phyloP scores from a whole-genome alignment of 2,888 invertebrate species.

The Cenopis cana region DNA sequence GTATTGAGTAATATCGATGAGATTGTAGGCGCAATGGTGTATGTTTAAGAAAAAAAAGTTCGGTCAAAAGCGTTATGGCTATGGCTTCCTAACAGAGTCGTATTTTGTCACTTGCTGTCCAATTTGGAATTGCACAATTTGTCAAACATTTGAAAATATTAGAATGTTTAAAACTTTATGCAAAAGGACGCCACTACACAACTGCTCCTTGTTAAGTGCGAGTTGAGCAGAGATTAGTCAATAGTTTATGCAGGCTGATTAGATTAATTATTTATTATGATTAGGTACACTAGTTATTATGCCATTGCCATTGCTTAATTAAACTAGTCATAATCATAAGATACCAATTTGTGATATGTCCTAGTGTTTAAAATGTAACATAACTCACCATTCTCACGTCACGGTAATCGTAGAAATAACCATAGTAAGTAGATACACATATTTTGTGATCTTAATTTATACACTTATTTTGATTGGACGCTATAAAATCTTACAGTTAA shows the following conservation, averaged over 20 bases:
- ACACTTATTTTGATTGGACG: conserved; percentile 6
- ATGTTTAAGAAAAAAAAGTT: too few relatives aligned
- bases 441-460: background rate
- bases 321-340: background rate
- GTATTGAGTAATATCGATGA: too few relatives aligned
- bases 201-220: too few relatives aligned
- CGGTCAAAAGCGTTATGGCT: too few relatives aligned
- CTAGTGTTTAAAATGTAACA: background rate
- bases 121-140: background rate
- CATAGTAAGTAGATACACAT: conserved; percentile 20
- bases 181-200: too few relatives aligned
- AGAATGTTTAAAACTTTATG: too few relatives aligned
- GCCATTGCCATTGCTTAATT: conserved; percentile 1
- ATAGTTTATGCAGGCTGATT: background rate
- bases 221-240: background rate
- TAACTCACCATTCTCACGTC: background rate
- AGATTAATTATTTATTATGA: conserved; percentile 9
- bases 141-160: too few relatives aligned
- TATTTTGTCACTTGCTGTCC: too few relatives aligned
- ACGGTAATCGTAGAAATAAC: conserved; percentile 5
- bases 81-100: too few relatives aligned
- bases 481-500: background rate
- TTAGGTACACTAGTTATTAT: conserved; percentile 11
- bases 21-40: too few relatives aligned
- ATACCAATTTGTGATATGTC: background rate